phyloP scores from a whole-genome alignment of 2,113 vertebrate species.

The Pseudorasbora parva region DNA sequence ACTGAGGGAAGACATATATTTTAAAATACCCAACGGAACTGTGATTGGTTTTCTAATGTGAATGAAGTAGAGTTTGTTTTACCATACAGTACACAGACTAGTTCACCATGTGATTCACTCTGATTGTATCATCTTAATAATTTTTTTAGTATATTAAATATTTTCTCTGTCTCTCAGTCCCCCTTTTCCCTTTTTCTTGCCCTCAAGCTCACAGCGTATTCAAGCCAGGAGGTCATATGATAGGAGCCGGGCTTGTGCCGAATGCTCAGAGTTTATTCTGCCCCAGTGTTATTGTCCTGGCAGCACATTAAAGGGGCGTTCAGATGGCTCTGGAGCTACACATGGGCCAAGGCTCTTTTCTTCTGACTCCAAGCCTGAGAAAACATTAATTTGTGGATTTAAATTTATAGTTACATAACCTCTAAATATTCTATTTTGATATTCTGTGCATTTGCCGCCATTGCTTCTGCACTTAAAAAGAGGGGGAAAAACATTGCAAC shows the following conservation, averaged over 20 bases:
- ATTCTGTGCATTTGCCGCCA: neutral
- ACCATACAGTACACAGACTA: neutral
- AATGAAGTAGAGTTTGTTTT: neutral
- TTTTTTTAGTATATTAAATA: neutral
- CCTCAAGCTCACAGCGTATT: constrained; percentile 1
- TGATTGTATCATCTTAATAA: constrained; percentile 16
- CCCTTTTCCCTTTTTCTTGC: neutral
- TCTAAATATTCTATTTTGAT: constrained; percentile 15
- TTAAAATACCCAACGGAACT: neutral
- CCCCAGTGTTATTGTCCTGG: constrained; percentile 18
- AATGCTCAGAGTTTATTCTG: neutral
- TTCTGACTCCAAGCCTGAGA: neutral
- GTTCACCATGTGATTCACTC: neutral
- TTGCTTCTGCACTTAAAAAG: neutral
- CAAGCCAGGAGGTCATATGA: constrained; percentile 50
- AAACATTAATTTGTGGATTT: neutral
- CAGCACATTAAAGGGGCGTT: constrained; percentile 8
- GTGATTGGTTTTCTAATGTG: neutral
- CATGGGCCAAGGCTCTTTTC: neutral
- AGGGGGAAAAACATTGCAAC: neutral
- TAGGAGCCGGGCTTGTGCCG: constrained; percentile 14
- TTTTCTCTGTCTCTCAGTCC: neutral
- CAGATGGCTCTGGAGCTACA: neutral
- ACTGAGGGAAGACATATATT: neutral
- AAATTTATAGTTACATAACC: neutral